Evolutionary conservation across 2,888 invertebrate genomes (phyloP).

Genomic region (Petrolisthes manimaculis): DNA sequence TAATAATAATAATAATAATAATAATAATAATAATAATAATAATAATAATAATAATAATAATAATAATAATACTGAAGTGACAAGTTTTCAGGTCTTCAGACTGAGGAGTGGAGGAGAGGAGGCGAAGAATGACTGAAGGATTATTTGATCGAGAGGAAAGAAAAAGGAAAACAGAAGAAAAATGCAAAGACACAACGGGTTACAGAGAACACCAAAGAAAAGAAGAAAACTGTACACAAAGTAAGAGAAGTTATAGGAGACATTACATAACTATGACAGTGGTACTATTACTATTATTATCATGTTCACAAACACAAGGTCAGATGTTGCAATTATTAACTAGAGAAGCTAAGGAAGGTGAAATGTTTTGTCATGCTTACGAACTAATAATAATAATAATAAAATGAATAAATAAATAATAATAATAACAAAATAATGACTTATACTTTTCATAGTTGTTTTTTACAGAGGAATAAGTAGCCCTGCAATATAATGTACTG

Average conservation of each 20-base stretch:
- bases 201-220: background rate
- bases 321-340: background rate
- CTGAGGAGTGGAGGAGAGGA: background rate
- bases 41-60: too few species aligned
- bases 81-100: too few species aligned
- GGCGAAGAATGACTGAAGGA: background rate
- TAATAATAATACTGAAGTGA: background rate
- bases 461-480: too few species aligned
- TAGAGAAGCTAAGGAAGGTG: background rate
- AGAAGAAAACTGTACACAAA: background rate
- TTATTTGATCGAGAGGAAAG: background rate
- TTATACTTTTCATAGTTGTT: too few species aligned
- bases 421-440: too few species aligned
- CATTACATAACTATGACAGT: background rate
- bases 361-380: too few species aligned
- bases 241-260: background rate
- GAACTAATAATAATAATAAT: too few species aligned
- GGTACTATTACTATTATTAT: background rate
- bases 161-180: background rate
- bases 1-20: background rate
- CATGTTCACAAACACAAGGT: background rate
- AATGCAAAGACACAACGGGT: background rate
- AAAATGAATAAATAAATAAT: too few species aligned
- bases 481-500: too few species aligned
- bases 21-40: too few species aligned